Conservation (phyloP, 2,888 invertebrate species). For the Agonum fuliginosum region DNA sequence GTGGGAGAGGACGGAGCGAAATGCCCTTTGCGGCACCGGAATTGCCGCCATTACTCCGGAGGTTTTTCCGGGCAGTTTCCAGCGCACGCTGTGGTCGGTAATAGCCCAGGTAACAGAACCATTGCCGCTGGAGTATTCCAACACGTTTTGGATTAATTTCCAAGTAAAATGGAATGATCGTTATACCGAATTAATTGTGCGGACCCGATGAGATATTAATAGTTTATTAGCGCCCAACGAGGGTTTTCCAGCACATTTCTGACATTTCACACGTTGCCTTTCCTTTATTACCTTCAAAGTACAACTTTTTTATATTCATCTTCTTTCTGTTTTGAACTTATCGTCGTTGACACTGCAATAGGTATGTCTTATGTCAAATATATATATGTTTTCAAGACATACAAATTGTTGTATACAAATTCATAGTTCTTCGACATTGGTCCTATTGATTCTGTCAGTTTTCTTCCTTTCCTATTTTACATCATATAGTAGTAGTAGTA, state of each 20-base stretch:
- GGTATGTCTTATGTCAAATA: too few relatives aligned
- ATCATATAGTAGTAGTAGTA: too few relatives aligned
- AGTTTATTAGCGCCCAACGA: not conserved
- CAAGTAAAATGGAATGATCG: constrained; percentile 9
- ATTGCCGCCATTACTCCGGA: constrained; percentile 30
- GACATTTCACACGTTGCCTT: not conserved
- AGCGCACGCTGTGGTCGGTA: not conserved
- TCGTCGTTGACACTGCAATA: too few relatives aligned
- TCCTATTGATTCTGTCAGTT: too few relatives aligned
- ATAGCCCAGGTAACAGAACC: not conserved
- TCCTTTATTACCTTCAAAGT: not conserved
- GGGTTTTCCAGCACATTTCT: not conserved
- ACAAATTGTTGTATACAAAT: too few relatives aligned
- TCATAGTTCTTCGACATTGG: too few relatives aligned
- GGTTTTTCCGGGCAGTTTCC: constrained; percentile 7
- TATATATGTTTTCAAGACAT: too few relatives aligned
- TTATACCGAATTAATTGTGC: not conserved
- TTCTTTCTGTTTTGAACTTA: too few relatives aligned
- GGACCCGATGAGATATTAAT: not conserved
- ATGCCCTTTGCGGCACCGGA: constrained; percentile 25
- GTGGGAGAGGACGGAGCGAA: constrained; percentile 13
- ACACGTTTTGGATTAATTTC: not conserved
- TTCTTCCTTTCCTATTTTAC: too few relatives aligned
- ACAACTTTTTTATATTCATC: too few relatives aligned
- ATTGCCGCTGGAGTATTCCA: not conserved